Conservation (phyloP, 2,797 vertebrate species). For the Siniperca undulata region DNA sequence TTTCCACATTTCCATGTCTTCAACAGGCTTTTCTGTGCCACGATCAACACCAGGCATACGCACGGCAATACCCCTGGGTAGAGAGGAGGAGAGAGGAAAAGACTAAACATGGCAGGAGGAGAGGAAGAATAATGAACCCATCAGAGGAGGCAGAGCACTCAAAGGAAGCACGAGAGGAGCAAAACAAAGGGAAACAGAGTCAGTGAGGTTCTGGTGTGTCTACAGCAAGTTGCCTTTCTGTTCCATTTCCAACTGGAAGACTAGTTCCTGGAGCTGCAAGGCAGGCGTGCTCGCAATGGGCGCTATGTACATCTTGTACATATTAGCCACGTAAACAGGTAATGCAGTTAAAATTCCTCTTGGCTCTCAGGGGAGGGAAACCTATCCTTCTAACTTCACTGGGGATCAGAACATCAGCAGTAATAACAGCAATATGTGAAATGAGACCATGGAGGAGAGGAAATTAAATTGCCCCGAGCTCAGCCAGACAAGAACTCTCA, state of each 20-base stretch:
- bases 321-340: conserved; percentile 72
- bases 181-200: conserved; percentile 45
- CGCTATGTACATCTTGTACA: conserved; percentile 61
- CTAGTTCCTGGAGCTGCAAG: conserved; percentile 23
- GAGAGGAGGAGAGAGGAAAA: conserved; percentile 45
- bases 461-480: conserved; percentile 81
- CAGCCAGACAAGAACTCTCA: conserved; percentile 64
- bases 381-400: conserved; percentile 42
- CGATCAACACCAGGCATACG: conserved; percentile 56
- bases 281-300: not conserved
- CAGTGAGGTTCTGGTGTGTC: conserved; percentile 25
- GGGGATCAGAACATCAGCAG: conserved; percentile 67
- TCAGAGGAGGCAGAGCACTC: conserved; percentile 53
- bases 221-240: conserved; percentile 18
- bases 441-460: conserved; percentile 71
- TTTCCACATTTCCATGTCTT: conserved; percentile 62
- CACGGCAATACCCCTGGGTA: conserved; percentile 63
- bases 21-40: conserved; percentile 65
- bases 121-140: conserved; percentile 65
- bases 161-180: conserved; percentile 39
- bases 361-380: conserved; percentile 58
- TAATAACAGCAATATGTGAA: conserved; percentile 71
- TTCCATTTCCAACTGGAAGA: conserved; percentile 39
- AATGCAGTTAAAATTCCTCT: conserved; percentile 68
- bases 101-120: conserved; percentile 55